Base-by-base conservation (phyloP, 2,888 invertebrate species). In the Proisotoma minuta region DNA sequence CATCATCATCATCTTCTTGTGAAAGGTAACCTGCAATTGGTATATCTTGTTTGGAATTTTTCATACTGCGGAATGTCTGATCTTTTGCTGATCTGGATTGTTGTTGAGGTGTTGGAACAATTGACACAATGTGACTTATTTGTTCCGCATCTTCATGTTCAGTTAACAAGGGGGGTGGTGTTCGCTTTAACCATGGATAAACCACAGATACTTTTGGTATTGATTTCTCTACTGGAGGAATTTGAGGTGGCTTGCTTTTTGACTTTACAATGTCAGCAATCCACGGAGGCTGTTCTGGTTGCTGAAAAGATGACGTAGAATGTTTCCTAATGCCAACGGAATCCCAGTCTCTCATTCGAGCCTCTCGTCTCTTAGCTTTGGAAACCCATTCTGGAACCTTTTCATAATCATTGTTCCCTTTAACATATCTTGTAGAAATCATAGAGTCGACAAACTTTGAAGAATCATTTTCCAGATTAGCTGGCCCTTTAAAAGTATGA, bases 351-450 rank as follows among this genome's bases (percentile, higher is more conserved):
- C 66, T 70, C 3, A 72, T 64, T 12, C 70, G 54, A 20, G 62
- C 48, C 39, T 73, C 73, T 24, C 73, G 56, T 53, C 67, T 73
- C 50, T 63, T 68, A 27, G 73, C 73, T 52, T 72, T 73, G 2
- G 64, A 68, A 5, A 73, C 68, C 73, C 73, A 73, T 58, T 73
- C 73, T 5, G 73, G 73, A 53, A 72, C 72, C 8, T 34, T 34
- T 10, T 34, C 34, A 15, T 10, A 15, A 10, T 34, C 34, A 34
- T 34, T 34, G 43, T 43, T 5, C 5, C 43, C 10, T 5, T 18
- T 15, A 18, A 18, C 20, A 4, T 18, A 20, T n/a, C 15, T 5
- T 4, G 43, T 43, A 4, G 20, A 20, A 18, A 20, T 18, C 18
- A 15, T 57, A 12, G 57, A 20, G 28, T n/a, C 3, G 20, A n/a